Evolutionary conservation across 2,888 invertebrate species (phyloP), one percentile per base, ranked within the genome.

Genomic region (Steinernema scapterisci): DNA sequence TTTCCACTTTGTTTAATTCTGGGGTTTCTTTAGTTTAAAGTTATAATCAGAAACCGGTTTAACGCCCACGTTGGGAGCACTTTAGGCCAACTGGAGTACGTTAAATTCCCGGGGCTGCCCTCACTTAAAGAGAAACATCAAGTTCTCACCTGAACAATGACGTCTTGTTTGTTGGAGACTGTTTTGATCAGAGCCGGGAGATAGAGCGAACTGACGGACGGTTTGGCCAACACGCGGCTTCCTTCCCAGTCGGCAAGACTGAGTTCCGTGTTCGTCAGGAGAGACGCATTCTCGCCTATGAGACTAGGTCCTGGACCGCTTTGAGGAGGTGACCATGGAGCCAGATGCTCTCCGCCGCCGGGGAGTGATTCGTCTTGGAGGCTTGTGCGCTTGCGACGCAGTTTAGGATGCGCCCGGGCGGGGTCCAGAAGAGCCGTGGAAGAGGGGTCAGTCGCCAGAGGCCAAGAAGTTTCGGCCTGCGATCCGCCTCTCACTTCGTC

Each of bases 171-270:
- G 63, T 63, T 63, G 6, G 19, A 9, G 63, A 63, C 31, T 25
- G 63, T 3, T 25, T 63, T 63, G 63, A 63, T 63, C 27, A 7
- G 25, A 25, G 63, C 63, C 1, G 63, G 63, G 1, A 31, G 31
- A 31, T 63, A 63, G 27, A 16, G 16, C 16, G 63, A 31, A 63
- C 63, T 31, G 25, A 7, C 13, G 11, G 63, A 31, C 16, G 63
- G 31, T 31, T 31, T 63, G 31, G 63, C 63, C 63, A 63, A 63
- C 27, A 63, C 63, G 27, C 63, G 63, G n/a, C 63, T 63, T 31
- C 63, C 63, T 63, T 31, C 6, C 63, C 63, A 63, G 63, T 63
- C 63, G 27, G 9, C 25, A 2, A 63, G 63, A 7, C 16, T 16
- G 16, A 63, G 16, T 16, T 13, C 63, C 31, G 27, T 16, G n/a